Conservation (phyloP, 2,888 invertebrate genomes). For the Hypomecis punctinalis region DNA sequence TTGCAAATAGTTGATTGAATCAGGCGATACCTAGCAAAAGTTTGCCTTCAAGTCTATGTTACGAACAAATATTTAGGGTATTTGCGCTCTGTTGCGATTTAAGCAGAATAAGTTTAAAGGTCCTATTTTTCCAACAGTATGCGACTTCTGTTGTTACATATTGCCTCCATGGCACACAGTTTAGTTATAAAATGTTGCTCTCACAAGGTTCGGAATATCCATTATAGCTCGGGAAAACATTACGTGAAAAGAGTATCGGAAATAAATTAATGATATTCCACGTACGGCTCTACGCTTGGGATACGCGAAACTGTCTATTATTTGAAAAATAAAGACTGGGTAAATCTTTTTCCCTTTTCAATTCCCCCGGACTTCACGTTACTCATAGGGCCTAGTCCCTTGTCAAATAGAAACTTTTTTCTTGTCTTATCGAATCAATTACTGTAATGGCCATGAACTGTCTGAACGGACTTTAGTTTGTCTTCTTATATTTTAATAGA, state of each 20-base stretch:
- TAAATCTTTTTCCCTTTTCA: conserved; percentile 70
- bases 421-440: conserved; percentile 80
- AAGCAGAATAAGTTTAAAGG: no score
- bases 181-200: conserved; percentile 37
- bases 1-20: no score
- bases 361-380: conserved; percentile 69
- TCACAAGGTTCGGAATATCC: conserved; percentile 10
- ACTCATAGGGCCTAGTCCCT: conserved; percentile 74
- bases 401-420: conserved; percentile 80
- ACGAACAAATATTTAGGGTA: no score
- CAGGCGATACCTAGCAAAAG: no score
- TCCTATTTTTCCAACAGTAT: no score
- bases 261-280: conserved; percentile 32
- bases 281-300: conserved; percentile 37
- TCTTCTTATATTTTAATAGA: conserved; percentile 46
- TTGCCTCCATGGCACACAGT: conserved; percentile 47
- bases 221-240: conserved; percentile 16
- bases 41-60: no score
- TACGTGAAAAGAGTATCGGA: conserved; percentile 23
- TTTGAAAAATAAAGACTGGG: conserved; percentile 64
- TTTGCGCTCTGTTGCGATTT: no score
- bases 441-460: conserved; percentile 71
- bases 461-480: conserved; percentile 53
- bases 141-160: no score
- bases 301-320: conserved; percentile 50